A percentile compares a stretch with the other conserved stretches of the same genome.
These are phyloP conservation scores for Thaumetopoea pityocampa DNA, from an alignment of 1,140 invertebrate species.

Conservation along the genomic window DNA sequence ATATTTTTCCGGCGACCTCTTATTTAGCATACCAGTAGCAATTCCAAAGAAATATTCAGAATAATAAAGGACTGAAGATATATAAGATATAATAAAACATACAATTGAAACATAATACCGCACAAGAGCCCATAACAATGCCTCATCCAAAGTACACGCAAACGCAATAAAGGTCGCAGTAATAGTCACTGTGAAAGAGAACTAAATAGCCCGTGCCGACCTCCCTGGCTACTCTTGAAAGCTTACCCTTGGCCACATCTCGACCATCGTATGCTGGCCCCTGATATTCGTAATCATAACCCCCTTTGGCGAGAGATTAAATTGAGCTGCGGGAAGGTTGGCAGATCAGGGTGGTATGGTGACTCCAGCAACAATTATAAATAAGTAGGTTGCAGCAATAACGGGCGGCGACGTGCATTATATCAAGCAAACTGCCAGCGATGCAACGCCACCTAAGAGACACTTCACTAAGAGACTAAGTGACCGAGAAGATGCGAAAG, in stretches of 20 bases:
- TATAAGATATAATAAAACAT: constrained; percentile 3
- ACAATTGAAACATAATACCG: constrained; percentile 8
- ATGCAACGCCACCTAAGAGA: constrained; percentile 68
- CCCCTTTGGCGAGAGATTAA: background rate
- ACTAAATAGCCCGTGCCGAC: constrained; percentile 69
- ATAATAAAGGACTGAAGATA: too few relatives aligned
- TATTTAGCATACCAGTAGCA: too few relatives aligned
- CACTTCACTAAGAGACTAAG: constrained; percentile 41
- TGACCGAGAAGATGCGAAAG: constrained; percentile 11
- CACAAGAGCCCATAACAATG: constrained; percentile 33
- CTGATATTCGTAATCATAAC: constrained; percentile 2
- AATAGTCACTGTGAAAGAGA: constrained; percentile 64
- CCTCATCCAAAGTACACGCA: constrained; percentile 38
- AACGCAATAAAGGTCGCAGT: constrained; percentile 63
- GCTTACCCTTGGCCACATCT: constrained; percentile 49
- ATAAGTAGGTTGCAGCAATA: constrained; percentile 73
- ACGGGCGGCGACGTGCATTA: constrained; percentile 66
- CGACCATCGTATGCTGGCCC: constrained; percentile 37
- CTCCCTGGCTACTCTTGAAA: constrained; percentile 59
- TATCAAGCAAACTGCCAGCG: constrained; percentile 71
- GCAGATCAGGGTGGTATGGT: constrained; percentile 38
- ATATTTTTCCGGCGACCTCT: too few relatives aligned
- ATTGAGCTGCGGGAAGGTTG: constrained; percentile 14
- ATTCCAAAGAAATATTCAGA: too few relatives aligned
- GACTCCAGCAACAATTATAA: constrained; percentile 69